Conservation (phyloP, 2,888 invertebrate genomes). For the Horisme vitalbata region DNA sequence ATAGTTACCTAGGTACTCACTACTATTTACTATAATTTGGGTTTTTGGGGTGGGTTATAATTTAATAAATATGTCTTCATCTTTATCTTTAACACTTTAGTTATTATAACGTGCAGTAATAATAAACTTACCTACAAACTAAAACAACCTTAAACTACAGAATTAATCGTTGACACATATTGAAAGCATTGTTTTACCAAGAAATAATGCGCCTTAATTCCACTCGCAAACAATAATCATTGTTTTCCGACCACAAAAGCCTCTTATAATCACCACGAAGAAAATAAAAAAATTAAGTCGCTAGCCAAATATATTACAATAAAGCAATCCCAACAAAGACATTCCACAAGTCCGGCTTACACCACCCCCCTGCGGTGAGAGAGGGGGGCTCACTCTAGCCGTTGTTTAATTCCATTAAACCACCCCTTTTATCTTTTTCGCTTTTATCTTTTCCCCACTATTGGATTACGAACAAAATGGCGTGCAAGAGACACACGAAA, state of each 20-base stretch:
- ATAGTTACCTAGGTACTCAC: too few relatives aligned
- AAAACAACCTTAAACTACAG: too few relatives aligned
- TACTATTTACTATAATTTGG: too few relatives aligned
- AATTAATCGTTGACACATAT: too few relatives aligned
- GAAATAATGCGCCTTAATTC: not conserved
- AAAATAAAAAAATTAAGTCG: slow-evolving; percentile 45
- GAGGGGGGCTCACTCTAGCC: slow-evolving; percentile 42
- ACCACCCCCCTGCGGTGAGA: slow-evolving; percentile 44
- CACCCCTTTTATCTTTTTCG: slow-evolving; percentile 79
- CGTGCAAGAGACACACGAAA: slow-evolving; percentile 76
- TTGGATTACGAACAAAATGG: slow-evolving; percentile 79
- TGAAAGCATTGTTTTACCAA: not conserved
- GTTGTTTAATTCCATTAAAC: slow-evolving; percentile 82
- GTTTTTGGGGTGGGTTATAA: too few relatives aligned
- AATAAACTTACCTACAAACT: too few relatives aligned
- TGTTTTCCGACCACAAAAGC: slow-evolving; percentile 36
- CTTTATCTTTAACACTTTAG: too few relatives aligned
- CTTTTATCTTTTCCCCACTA: slow-evolving; percentile 78
- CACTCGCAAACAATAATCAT: slow-evolving; percentile 26
- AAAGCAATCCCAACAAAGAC: slow-evolving; percentile 70
- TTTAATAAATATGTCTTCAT: too few relatives aligned
- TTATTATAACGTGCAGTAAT: too few relatives aligned
- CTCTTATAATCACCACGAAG: slow-evolving; percentile 44
- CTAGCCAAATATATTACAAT: slow-evolving; percentile 55
- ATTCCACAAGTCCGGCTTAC: slow-evolving; percentile 75